Evolutionary conservation across 2,888 invertebrate genomes (phyloP).

Genomic region (Sminthurinus aureus): DNA sequence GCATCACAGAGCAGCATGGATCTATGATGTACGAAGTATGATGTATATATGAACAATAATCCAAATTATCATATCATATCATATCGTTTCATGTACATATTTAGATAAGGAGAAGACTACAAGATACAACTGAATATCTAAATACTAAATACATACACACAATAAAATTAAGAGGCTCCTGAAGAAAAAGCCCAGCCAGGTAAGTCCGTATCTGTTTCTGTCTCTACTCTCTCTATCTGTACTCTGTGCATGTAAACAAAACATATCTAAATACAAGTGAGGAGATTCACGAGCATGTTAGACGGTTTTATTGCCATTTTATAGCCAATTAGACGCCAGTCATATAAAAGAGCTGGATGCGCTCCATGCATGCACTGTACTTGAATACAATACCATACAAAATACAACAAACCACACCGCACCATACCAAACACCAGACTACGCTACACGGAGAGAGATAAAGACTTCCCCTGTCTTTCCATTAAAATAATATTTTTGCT

Average conservation of each 20-base stretch:
- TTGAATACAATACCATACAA: no score
- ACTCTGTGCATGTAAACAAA: not conserved
- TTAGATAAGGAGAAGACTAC: no score
- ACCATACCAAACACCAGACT: no score
- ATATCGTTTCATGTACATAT: no score
- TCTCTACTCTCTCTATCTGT: not conserved
- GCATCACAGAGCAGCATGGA: not conserved
- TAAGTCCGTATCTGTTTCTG: not conserved
- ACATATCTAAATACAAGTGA: not conserved
- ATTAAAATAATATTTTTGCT: no score
- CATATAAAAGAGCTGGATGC: not conserved
- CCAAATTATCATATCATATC: not conserved
- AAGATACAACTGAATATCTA: no score
- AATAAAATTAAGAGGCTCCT: not conserved
- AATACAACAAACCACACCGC: no score
- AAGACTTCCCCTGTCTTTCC: conserved; percentile 4
- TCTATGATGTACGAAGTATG: not conserved
- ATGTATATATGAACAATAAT: not conserved
- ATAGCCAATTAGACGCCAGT: conserved; percentile 31
- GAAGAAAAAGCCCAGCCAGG: not conserved
- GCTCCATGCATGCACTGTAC: no score
- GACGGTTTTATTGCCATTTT: conserved; percentile 22
- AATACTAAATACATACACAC: no score
- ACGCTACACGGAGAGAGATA: not conserved
- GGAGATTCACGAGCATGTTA: conserved; percentile 13